These are phyloP conservation scores for Leuciscus idus DNA, from an alignment of 2,113 vertebrate genomes.

Conservation along the genomic window DNA sequence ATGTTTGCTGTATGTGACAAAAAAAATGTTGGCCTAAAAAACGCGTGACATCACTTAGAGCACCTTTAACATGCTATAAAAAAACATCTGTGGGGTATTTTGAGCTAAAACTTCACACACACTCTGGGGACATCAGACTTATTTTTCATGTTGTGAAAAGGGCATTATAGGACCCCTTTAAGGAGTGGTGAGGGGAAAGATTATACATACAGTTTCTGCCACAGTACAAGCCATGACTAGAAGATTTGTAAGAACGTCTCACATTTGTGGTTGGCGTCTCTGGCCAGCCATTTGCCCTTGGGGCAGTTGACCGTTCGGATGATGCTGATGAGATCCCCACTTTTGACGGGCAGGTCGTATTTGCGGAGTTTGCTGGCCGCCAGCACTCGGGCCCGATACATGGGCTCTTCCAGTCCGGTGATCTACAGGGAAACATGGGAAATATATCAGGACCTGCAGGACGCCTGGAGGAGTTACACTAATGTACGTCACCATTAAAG, in stretches of 20 bases:
- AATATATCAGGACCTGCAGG: not conserved
- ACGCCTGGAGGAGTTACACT: not conserved
- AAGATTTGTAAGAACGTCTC: constrained; percentile 58
- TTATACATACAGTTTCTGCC: not conserved
- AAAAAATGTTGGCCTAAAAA: no score
- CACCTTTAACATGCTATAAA: no score
- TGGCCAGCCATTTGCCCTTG: constrained; percentile 73
- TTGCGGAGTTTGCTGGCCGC: constrained; percentile 69
- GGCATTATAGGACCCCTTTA: not conserved
- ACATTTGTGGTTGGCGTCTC: constrained; percentile 73
- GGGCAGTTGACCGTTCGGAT: constrained; percentile 72
- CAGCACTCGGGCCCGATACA: constrained; percentile 67
- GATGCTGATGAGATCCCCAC: constrained; percentile 69
- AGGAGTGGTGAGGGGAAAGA: not conserved
- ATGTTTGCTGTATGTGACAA: no score
- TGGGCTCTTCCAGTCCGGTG: constrained; percentile 68
- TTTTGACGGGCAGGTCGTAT: constrained; percentile 66
- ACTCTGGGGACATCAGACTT: no score
- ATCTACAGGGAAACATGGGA: constrained; percentile 67
- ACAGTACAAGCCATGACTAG: not conserved
- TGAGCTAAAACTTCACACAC: no score
- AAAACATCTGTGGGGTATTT: no score
- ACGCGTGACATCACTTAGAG: no score
- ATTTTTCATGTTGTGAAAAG: no score
- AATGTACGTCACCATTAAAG: not conserved